Evolutionary conservation across 1,140 invertebrate genomes (phyloP).

Genomic region (Metaphire vulgaris): DNA sequence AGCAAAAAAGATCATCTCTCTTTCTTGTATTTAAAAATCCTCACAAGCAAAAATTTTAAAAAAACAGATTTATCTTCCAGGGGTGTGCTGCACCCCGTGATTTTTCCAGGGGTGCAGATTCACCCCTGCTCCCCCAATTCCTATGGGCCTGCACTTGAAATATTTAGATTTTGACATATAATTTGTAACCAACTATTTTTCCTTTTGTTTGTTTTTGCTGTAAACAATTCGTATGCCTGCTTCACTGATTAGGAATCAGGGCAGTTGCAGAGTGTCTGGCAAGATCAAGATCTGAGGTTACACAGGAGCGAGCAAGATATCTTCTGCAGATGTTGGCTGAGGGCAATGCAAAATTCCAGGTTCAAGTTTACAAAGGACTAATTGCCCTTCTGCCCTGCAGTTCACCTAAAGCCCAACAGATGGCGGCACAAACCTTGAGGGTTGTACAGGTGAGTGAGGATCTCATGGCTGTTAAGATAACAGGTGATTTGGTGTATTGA

Average conservation of each 20-base stretch:
- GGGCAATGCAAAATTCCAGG: slow-evolving; percentile 51
- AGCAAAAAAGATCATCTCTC: no score
- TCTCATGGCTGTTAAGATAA: background rate
- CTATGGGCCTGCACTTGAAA: no score
- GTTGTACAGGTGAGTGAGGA: slow-evolving; percentile 43
- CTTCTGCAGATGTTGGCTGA: slow-evolving; percentile 48
- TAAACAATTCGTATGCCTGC: no score
- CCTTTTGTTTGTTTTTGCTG: no score
- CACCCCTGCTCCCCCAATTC: no score
- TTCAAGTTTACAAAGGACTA: slow-evolving; percentile 52
- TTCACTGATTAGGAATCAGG: slow-evolving; percentile 49
- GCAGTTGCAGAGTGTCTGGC: slow-evolving; percentile 52
- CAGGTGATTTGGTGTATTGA: background rate
- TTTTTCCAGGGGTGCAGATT: no score
- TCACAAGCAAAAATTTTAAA: no score
- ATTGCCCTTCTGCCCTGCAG: slow-evolving; percentile 52
- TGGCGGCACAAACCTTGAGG: slow-evolving; percentile 48
- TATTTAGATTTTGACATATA: no score
- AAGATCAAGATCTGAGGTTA: slow-evolving; percentile 49
- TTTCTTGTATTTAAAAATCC: no score
- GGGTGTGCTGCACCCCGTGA: no score
- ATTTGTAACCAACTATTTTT: no score
- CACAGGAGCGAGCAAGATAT: slow-evolving; percentile 47
- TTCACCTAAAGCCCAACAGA: slow-evolving; percentile 53
- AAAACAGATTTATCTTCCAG: no score